A percentile compares a stretch with the other conserved stretches of the same genome.
These are phyloP conservation scores for Cephalotes varians DNA, from an alignment of 2,888 invertebrate species.

Conservation along the genomic window DNA sequence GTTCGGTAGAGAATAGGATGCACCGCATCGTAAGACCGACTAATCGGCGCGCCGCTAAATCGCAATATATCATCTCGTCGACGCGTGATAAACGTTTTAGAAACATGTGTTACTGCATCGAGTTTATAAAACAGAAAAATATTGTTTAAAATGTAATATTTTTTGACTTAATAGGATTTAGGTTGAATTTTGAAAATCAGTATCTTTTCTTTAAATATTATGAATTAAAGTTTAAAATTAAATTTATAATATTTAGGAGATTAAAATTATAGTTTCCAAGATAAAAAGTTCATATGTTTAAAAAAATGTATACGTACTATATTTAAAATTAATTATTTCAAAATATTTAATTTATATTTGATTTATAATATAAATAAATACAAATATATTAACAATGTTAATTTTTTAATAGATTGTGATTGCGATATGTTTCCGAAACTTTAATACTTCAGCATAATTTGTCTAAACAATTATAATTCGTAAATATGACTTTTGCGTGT, in stretches of 20 bases:
- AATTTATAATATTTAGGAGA: slow-evolving; percentile 3
- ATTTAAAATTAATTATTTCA: not conserved
- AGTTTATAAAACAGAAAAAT: not conserved
- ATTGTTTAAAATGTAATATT: not conserved
- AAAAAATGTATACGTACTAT: not conserved
- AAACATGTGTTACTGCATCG: not conserved
- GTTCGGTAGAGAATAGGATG: slow-evolving; percentile 6
- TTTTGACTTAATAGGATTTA: not conserved
- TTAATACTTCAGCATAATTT: not conserved
- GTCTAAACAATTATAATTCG: not conserved
- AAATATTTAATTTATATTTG: not conserved
- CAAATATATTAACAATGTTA: slow-evolving; percentile 1
- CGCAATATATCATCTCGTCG: slow-evolving; percentile 29
- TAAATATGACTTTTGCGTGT: not conserved
- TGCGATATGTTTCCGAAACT: not conserved
- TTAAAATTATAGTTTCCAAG: not conserved
- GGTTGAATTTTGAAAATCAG: not conserved
- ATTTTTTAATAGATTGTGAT: not conserved
- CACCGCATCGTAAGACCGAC: slow-evolving; percentile 28
- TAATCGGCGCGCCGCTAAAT: slow-evolving; percentile 25
- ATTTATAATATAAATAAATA: not conserved
- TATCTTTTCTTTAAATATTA: not conserved
- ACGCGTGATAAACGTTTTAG: slow-evolving; percentile 15
- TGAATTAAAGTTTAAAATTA: not conserved
- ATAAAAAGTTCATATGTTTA: not conserved